Evolutionary conservation across 1,140 invertebrate genomes (phyloP), one percentile per base, ranked within the genome.

Genomic region (Propsilocerus akamusi): DNA sequence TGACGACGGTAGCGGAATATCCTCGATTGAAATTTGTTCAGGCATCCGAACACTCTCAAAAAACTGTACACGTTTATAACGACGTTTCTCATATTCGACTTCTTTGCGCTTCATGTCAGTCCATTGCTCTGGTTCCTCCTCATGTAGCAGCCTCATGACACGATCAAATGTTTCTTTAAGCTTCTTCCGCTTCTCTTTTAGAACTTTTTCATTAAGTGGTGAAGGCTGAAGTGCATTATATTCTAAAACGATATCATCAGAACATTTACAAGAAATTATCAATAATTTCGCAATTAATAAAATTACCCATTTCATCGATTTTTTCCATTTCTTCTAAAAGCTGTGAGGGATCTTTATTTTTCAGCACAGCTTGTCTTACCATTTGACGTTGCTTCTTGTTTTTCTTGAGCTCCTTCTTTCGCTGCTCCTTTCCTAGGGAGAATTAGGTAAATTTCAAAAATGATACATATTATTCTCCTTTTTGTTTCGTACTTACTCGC

Each of bases 321-420:
- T 95, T 90, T 66, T 97, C 92, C 74, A 97, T 81, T 71, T 97
- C 94, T 64, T 87, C 81, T 26, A 98, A 76, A 49, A 98, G 81
- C 65, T 94, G 87, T 51, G 81, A 72, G 7, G 94, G 93, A 77
- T 97, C 93, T 76, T 97, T 97, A 62, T 93, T 92, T 75, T 97
- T 97, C 0, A 97, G 70, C n/a, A 97, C 94, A 49, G 93, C 91
- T 51, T 90, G 87, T 59, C 94, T 69, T 3, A 97, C 95, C 70
- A 95, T 79, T 70, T 95, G 87, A 47, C 94, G 73, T 65, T 97
- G 94, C 57, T 91, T 86, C 65, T 97, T 97, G 67, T 97, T 97
- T 71, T 97, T 98, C 66, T 97, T 98, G 14, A 97, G 66, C 69
- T 98, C 94, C 64, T 92, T 92, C 67, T 96, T 97, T 53, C 94